Conservation (phyloP, 2,113 vertebrate genomes). For the Sialia sialis region DNA sequence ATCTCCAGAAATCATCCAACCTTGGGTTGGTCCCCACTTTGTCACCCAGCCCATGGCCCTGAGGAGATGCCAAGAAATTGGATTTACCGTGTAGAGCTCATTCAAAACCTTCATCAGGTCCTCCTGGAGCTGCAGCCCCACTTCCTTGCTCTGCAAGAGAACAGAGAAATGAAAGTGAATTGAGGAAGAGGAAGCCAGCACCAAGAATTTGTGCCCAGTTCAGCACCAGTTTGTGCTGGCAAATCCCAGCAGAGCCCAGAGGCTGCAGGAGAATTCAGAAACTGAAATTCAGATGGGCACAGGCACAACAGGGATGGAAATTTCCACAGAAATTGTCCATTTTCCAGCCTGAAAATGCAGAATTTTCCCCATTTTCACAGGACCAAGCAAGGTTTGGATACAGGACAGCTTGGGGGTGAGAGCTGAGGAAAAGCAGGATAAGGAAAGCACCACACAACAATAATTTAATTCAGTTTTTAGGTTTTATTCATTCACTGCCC, state of each 20-base stretch:
- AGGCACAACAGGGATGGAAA: not conserved
- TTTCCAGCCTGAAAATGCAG: not conserved
- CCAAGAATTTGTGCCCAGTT: no score
- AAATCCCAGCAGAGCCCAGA: not conserved
- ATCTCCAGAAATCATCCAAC: not conserved
- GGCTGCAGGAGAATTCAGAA: conserved; percentile 16
- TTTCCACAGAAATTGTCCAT: not conserved
- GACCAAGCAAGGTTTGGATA: not conserved
- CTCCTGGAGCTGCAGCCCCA: conserved; percentile 94
- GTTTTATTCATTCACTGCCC: not conserved
- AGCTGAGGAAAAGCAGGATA: not conserved
- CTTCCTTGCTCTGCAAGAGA: conserved; percentile 91
- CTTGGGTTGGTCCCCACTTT: not conserved
- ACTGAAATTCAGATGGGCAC: not conserved
- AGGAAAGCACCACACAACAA: not conserved
- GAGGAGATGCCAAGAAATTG: not conserved
- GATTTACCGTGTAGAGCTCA: conserved; percentile 93
- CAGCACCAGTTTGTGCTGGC: not conserved
- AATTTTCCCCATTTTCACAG: not conserved
- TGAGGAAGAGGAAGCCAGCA: conserved; percentile 31
- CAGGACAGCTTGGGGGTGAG: not conserved
- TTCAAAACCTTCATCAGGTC: conserved; percentile 97
- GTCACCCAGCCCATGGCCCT: not conserved
- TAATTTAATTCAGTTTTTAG: not conserved
- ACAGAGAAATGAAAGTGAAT: conserved; percentile 68